Conservation (phyloP, 2,888 invertebrate species). For the Anthophora plumipes region DNA sequence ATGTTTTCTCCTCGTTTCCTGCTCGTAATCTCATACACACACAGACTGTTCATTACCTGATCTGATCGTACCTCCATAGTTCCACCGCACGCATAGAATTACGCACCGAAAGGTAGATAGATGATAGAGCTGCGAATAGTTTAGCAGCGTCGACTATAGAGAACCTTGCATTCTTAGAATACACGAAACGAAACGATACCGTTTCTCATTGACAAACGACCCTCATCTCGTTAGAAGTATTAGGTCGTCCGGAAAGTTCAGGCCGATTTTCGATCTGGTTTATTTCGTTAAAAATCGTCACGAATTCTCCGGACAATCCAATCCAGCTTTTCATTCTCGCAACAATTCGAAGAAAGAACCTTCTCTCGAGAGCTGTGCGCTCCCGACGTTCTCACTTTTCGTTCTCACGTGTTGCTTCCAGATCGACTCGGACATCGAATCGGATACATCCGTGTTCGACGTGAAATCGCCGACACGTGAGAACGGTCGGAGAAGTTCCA, state of each 20-base stretch:
- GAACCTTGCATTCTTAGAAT: no score
- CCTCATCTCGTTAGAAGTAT: no score
- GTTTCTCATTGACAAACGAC: no score
- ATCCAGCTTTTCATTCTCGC: no score
- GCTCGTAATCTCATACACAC: no score
- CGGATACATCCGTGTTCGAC: slow-evolving; percentile 88
- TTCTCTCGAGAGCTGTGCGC: not conserved
- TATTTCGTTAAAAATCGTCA: no score
- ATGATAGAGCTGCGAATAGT: not conserved
- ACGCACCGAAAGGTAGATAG: no score
- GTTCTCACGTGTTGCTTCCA: slow-evolving; percentile 74
- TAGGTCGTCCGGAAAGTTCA: no score
- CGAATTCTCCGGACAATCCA: no score
- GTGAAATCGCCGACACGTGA: slow-evolving; percentile 86
- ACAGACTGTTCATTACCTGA: not conserved
- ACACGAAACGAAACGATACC: no score
- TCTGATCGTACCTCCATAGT: not conserved
- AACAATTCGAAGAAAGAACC: not conserved
- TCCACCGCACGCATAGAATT: not conserved
- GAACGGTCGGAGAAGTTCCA: slow-evolving; percentile 84
- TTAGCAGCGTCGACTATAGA: no score
- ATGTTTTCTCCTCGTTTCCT: not conserved
- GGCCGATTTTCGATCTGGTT: no score
- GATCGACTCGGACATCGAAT: slow-evolving; percentile 88
- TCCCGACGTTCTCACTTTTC: not conserved